Percentiles rank a stretch among this genome's conserved stretches.
phyloP scores from a whole-genome alignment of 2,113 vertebrate genomes.

The Emydocephalus ijimae region DNA sequence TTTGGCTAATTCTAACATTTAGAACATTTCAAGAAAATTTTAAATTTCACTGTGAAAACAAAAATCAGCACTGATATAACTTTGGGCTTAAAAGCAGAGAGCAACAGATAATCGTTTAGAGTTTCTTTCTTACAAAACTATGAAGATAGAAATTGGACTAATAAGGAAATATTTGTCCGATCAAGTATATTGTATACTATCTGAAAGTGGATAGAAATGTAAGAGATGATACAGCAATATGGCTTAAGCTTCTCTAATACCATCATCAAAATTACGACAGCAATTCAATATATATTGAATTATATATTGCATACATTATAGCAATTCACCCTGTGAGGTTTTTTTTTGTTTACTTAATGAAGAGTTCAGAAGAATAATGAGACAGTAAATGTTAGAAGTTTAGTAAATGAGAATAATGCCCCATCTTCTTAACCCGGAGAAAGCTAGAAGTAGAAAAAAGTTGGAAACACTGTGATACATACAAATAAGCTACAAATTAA shows the following conservation, averaged over 20 bases:
- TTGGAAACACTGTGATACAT: background rate
- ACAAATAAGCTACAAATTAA: background rate
- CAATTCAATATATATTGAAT: background rate
- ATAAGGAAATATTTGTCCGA: background rate
- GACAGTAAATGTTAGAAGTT: conserved; percentile 1
- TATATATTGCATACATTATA: no score
- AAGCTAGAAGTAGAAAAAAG: background rate
- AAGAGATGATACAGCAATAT: background rate
- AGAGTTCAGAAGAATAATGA: background rate
- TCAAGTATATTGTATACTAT: background rate
- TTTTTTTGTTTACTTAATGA: background rate
- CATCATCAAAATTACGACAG: background rate
- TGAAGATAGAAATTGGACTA: background rate
- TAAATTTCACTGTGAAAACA: background rate
- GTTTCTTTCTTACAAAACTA: background rate
- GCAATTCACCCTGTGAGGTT: conserved; percentile 1
- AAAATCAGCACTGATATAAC: background rate
- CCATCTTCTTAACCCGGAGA: background rate
- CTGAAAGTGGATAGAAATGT: background rate
- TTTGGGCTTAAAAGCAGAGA: background rate
- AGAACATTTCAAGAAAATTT: background rate
- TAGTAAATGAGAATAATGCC: background rate
- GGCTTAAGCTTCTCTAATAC: conserved; percentile 6
- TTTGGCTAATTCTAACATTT: background rate
- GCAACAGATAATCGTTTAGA: background rate